phyloP scores from a whole-genome alignment of 2,113 vertebrate genomes.

The Festucalex cinctus region DNA sequence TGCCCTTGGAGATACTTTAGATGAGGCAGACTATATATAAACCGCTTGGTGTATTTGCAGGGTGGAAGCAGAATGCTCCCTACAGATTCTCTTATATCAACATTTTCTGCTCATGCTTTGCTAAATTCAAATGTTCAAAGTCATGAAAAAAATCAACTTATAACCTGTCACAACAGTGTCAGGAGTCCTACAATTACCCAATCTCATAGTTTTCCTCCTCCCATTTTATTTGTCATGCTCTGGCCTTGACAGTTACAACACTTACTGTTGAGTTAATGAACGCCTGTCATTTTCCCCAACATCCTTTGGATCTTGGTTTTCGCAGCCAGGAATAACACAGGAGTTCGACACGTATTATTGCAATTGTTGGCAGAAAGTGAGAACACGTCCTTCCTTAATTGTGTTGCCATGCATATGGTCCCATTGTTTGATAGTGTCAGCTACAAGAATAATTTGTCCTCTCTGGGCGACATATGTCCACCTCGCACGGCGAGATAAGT shows the following conservation, averaged over 20 bases:
- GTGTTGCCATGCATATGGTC: no score
- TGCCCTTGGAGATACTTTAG: not conserved
- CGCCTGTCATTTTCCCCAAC: not conserved
- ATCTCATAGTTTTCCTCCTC: not conserved
- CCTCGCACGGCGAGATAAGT: slow-evolving; percentile 46
- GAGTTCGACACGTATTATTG: not conserved
- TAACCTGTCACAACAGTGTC: not conserved
- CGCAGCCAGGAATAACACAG: not conserved
- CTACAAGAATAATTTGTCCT: not conserved
- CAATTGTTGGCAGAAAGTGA: slow-evolving; percentile 18
- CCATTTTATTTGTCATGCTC: not conserved
- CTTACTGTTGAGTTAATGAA: not conserved
- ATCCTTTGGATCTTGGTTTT: not conserved
- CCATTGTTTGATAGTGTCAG: no score
- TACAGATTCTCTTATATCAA: not conserved
- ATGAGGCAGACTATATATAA: not conserved
- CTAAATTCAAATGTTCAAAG: not conserved
- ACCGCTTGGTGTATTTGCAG: not conserved
- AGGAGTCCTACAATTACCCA: not conserved
- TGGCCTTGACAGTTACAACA: not conserved
- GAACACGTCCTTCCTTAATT: slow-evolving; percentile 12
- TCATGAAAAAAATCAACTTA: not conserved
- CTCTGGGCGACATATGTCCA: slow-evolving; percentile 49
- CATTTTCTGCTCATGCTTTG: not conserved
- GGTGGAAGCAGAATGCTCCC: not conserved